These are phyloP conservation scores for Periplaneta americana DNA, from an alignment of 1,140 invertebrate genomes.

Conservation along the genomic window DNA sequence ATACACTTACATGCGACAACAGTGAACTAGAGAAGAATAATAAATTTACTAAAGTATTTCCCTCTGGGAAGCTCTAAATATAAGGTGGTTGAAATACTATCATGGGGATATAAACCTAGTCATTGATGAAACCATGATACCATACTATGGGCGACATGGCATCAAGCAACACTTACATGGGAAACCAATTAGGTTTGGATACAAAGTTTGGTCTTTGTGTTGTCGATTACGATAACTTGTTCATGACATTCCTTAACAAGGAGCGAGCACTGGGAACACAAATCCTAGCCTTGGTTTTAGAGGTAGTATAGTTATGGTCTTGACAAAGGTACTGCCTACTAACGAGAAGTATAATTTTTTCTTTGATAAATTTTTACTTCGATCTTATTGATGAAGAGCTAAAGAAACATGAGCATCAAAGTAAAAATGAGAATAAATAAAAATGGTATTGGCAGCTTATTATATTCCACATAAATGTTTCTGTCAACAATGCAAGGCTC, in stretches of 20 bases:
- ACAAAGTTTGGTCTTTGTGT: background rate
- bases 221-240: background rate
- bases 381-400: background rate
- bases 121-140: slow-evolving; percentile 23
- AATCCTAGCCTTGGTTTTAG: background rate
- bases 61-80: background rate
- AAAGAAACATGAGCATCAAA: too few species aligned
- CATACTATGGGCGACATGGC: slow-evolving; percentile 22
- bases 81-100: slow-evolving; percentile 15
- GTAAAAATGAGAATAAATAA: too few species aligned
- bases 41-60: slow-evolving; percentile 31
- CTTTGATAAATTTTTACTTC: background rate
- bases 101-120: slow-evolving; percentile 9
- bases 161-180: slow-evolving; percentile 23
- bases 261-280: background rate
- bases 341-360: background rate
- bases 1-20: slow-evolving; percentile 30
- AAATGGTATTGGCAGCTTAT: background rate
- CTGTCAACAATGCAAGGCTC: background rate
- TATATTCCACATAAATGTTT: background rate
- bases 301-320: background rate
- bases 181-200: slow-evolving; percentile 25
- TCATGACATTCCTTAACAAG: background rate
- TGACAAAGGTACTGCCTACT: background rate
- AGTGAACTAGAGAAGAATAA: slow-evolving; percentile 27